A percentile compares a stretch with the other conserved stretches of the same genome.
Evolutionary conservation across 2,113 vertebrate species (phyloP).

Genomic region (Plotosus lineatus): DNA sequence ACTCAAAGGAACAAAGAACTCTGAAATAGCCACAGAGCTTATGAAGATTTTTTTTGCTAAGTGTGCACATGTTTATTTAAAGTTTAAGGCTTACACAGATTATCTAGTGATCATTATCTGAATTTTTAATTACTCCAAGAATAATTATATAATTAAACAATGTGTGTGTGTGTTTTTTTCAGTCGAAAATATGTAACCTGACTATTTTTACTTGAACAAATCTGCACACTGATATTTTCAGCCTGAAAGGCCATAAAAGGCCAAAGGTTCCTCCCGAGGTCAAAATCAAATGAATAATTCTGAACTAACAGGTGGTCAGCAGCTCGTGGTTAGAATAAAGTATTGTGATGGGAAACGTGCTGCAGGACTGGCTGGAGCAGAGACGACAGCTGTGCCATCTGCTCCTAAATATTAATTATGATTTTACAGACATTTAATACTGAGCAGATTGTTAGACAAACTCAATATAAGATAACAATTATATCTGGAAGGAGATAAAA

Average conservation of each 20-base stretch:
- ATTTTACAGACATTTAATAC: slow-evolving; percentile 30
- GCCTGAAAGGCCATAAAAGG: slow-evolving; percentile 7
- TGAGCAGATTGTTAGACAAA: slow-evolving; percentile 3
- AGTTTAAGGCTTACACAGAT: background rate
- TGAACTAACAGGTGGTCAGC: slow-evolving; percentile 50
- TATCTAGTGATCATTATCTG: background rate
- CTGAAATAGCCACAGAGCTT: background rate
- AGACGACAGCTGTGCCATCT: slow-evolving; percentile 34
- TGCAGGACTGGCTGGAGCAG: background rate
- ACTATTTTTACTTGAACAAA: background rate
- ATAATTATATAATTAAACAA: background rate
- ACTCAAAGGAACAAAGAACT: background rate
- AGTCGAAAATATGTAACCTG: background rate
- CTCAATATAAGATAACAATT: background rate
- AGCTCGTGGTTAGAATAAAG: slow-evolving; percentile 12
- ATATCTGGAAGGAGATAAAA: background rate
- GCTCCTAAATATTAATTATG: slow-evolving; percentile 44
- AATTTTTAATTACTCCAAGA: background rate
- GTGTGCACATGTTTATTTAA: background rate
- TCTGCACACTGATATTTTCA: background rate
- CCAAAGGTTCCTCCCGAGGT: slow-evolving; percentile 44
- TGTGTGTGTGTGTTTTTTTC: background rate
- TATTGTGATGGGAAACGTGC: slow-evolving; percentile 38
- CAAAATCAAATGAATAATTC: slow-evolving; percentile 47
- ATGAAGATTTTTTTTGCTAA: background rate